phyloP scores from a whole-genome alignment of 2,113 vertebrate genomes.

The Narcine bancroftii region DNA sequence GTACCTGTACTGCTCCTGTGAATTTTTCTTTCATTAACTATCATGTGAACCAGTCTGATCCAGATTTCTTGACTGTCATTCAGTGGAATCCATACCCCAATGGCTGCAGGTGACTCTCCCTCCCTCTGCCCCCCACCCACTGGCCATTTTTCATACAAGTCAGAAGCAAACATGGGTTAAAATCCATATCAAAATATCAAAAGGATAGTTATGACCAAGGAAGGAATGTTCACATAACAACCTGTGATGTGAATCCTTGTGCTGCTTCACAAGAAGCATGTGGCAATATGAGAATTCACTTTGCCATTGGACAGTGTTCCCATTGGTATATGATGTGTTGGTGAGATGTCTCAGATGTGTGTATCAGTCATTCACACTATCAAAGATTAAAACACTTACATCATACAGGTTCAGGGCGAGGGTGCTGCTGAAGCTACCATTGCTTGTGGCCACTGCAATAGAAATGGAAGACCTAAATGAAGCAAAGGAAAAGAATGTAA shows the following conservation, averaged over 20 bases:
- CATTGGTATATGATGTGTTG: no score
- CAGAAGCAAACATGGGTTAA: background rate
- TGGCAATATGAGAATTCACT: no score
- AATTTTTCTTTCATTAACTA: no score
- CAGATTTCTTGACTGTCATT: no score
- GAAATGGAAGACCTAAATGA: constrained; percentile 59
- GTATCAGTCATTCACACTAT: background rate
- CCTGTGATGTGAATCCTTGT: background rate
- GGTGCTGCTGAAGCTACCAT: constrained; percentile 60
- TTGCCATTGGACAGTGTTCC: no score
- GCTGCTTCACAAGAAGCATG: no score
- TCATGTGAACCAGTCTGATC: no score
- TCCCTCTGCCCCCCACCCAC: no score
- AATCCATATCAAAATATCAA: background rate
- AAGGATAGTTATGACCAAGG: background rate
- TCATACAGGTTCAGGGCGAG: constrained; percentile 58
- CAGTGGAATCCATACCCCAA: no score
- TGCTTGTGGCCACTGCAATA: constrained; percentile 57
- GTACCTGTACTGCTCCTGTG: no score
- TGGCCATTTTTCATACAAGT: no score
- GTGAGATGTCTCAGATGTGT: background rate
- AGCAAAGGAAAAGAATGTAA: background rate
- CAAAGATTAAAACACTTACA: constrained; percentile 46
- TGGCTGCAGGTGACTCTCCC: no score
- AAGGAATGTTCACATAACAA: background rate